These are phyloP conservation scores for Dicaeum eximium DNA, from an alignment of 2,113 vertebrate species.

Conservation along the genomic window DNA sequence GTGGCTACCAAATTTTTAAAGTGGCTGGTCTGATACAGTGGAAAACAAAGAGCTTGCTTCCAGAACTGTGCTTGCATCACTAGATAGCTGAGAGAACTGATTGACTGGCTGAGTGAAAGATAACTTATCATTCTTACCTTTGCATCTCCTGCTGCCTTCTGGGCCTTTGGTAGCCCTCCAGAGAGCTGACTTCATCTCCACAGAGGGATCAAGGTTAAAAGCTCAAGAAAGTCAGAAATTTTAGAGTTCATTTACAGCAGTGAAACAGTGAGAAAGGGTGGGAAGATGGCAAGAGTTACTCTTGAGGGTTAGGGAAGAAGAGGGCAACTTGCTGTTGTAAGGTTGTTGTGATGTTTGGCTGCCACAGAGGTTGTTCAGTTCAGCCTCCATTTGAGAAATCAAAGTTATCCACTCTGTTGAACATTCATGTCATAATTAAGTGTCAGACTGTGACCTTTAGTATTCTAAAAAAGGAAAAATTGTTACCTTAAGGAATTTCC, in stretches of 20 bases:
- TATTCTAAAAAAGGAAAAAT: constrained; percentile 37
- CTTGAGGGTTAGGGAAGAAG: not conserved
- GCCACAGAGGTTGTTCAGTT: not conserved
- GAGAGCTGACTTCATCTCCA: not conserved
- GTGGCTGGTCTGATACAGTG: not conserved
- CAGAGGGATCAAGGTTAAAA: not conserved
- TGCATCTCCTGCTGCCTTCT: not conserved
- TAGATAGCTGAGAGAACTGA: not conserved
- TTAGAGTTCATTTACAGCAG: not conserved
- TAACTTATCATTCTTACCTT: not conserved
- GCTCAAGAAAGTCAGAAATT: not conserved
- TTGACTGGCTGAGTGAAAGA: not conserved
- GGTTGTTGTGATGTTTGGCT: not conserved
- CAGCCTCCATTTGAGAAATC: not conserved
- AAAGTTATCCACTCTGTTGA: not conserved
- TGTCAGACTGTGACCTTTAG: constrained; percentile 41
- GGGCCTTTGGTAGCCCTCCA: not conserved
- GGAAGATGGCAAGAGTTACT: not conserved
- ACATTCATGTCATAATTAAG: not conserved
- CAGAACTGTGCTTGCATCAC: not conserved
- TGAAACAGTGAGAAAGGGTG: not conserved
- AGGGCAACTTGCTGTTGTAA: not conserved
- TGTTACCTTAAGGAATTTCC: constrained; percentile 58
- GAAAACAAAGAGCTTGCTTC: not conserved
- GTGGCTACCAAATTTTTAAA: not conserved